Conservation (phyloP, 2,888 invertebrate genomes). For the Cephus pygmeus region DNA sequence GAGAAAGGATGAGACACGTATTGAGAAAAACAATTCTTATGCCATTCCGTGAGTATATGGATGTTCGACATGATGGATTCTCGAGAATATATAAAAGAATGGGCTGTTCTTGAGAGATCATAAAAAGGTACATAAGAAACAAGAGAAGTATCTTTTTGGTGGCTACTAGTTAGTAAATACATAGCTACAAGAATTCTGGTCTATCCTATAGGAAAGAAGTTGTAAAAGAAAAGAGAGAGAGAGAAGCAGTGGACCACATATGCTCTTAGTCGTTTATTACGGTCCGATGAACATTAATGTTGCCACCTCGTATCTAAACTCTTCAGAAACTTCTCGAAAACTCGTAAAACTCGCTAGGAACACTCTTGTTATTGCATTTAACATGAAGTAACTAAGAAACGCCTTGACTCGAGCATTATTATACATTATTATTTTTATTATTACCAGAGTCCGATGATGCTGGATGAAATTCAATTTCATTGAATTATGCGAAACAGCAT, state of each 20-base stretch:
- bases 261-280: background rate
- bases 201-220: background rate
- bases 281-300: background rate
- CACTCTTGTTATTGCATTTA: background rate
- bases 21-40: background rate
- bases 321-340: constrained; percentile 3
- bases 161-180: background rate
- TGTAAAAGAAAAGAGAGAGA: background rate
- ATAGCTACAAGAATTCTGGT: background rate
- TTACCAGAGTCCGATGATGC: background rate
- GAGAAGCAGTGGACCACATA: background rate
- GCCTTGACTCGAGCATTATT: background rate
- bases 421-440: background rate
- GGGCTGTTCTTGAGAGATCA: background rate
- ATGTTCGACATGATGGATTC: background rate
- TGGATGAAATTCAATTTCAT: background rate
- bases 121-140: background rate
- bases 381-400: background rate
- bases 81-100: background rate
- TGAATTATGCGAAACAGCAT: background rate
- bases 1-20: background rate
- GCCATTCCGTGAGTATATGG: background rate
- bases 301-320: constrained; percentile 4
- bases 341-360: background rate
- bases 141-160: background rate